Base-by-base conservation (phyloP, 2,113 vertebrate species). In the Python bivittatus region DNA sequence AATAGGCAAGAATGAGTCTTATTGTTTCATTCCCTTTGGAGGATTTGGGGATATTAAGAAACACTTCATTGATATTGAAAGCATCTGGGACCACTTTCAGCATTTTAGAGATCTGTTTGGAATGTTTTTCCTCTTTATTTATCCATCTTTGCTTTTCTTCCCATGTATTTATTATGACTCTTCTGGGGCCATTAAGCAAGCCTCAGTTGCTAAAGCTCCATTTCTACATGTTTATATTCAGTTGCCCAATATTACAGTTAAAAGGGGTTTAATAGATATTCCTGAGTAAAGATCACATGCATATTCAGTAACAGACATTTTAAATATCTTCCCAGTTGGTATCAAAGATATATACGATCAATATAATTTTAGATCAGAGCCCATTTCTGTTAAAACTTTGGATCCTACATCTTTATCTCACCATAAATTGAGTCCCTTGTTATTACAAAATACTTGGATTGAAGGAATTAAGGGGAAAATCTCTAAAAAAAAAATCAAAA, bases 21-120 rank as follows among this genome's bases (percentile, higher is more conserved):
- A 54, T 42, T 58, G 42, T 89, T 92, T 89, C 7, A 84, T 89
- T 89, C 88, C 57, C 38, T 42, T 89, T 92, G 38, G 44, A 89
- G 44, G 44, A 85, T 92, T 92, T 89, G 68, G 15, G 87, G 72
- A 84, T 58, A 48, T 89, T 89, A 85, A 85, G 56, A 89, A 92
- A 84, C 44, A 85, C 85, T 84, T 89, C 57, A 89, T 53, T 54
- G 57, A 89, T 85, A 89, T 84, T 61, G 84, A 84, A 92, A 57
- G 53, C 44, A 88, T 88, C 54, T 88, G 91, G 79, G 87, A 8
- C 56, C 44, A 61, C 8, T 92, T 54, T 89, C 33, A 61, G 22
- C 48, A 61, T 88, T 89, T 60, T 48, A 20, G 57, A 92, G 88
- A 64, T 61, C 61, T 89, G 56, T 89, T 92, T 89, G 25, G 57